Percentiles rank a stretch among this genome's conserved stretches.
Evolutionary conservation across 2,113 vertebrate species (phyloP).

Genomic region (Anolis sagrei): DNA sequence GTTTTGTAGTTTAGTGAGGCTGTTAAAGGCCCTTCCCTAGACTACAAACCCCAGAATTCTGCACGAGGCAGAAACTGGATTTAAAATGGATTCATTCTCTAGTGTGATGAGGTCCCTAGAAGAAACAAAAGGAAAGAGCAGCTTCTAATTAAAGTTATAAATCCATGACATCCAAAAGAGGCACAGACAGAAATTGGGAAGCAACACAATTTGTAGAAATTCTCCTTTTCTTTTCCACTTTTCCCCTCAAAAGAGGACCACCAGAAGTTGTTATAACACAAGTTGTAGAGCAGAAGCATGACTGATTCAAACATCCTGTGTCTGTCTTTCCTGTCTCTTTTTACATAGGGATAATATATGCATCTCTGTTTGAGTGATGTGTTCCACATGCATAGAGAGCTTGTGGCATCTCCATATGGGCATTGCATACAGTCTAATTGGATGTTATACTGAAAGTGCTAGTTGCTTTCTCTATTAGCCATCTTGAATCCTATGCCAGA

Average conservation of each 20-base stretch:
- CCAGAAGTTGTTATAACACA: background rate
- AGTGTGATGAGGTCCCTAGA: too few relatives aligned
- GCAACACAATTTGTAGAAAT: background rate
- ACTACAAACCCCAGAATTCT: too few relatives aligned
- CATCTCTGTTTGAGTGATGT: background rate
- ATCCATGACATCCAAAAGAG: background rate
- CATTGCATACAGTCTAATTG: too few relatives aligned
- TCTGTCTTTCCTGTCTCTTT: background rate
- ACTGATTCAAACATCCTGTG: background rate
- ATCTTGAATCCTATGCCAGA: too few relatives aligned
- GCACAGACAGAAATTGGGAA: background rate
- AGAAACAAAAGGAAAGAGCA: constrained; percentile 16
- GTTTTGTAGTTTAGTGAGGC: too few relatives aligned
- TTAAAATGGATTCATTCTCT: too few relatives aligned
- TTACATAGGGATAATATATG: background rate
- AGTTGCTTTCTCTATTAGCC: background rate
- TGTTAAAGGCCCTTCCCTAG: too few relatives aligned
- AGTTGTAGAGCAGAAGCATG: background rate
- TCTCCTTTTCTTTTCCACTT: too few relatives aligned
- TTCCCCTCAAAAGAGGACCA: background rate
- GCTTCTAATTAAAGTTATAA: background rate
- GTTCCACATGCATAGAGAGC: background rate
- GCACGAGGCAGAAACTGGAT: too few relatives aligned
- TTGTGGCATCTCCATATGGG: background rate
- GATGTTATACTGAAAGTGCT: background rate